Evolutionary conservation across 1,140 invertebrate genomes (phyloP).

Genomic region (Drosophila bocki): DNA sequence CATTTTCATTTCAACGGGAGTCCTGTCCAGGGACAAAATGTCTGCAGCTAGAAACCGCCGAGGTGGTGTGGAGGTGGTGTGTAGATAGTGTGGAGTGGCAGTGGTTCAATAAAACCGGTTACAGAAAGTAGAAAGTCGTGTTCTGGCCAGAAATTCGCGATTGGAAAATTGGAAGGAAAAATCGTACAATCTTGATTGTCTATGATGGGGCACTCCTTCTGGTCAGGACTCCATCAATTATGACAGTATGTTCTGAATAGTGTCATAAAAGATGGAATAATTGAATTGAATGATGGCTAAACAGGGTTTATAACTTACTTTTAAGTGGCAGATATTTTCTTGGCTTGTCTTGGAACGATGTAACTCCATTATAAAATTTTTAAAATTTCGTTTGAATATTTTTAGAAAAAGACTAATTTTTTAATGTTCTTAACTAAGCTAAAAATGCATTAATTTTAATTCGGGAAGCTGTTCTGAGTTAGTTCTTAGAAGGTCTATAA

Average conservation of each 20-base stretch:
- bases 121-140: constrained; percentile 49
- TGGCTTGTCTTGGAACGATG: no score
- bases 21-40: constrained; percentile 47
- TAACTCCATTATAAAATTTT: no score
- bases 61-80: background rate
- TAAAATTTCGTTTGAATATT: no score
- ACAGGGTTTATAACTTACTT: background rate
- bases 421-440: no score
- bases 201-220: constrained; percentile 34
- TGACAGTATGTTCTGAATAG: background rate
- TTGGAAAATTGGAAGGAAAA: constrained; percentile 33
- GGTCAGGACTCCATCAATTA: constrained; percentile 2
- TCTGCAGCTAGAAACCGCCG: constrained; percentile 32
- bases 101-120: constrained; percentile 2
- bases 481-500: no score
- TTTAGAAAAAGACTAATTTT: no score
- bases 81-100: background rate
- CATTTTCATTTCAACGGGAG: constrained; percentile 60
- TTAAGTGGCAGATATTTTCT: background rate
- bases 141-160: constrained; percentile 11
- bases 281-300: background rate
- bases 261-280: background rate
- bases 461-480: no score
- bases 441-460: no score
- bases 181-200: constrained; percentile 57